Evolutionary conservation across 1,140 invertebrate species (phyloP), one percentile per base, ranked within the genome.

Genomic region (Pissodes strobi): DNA sequence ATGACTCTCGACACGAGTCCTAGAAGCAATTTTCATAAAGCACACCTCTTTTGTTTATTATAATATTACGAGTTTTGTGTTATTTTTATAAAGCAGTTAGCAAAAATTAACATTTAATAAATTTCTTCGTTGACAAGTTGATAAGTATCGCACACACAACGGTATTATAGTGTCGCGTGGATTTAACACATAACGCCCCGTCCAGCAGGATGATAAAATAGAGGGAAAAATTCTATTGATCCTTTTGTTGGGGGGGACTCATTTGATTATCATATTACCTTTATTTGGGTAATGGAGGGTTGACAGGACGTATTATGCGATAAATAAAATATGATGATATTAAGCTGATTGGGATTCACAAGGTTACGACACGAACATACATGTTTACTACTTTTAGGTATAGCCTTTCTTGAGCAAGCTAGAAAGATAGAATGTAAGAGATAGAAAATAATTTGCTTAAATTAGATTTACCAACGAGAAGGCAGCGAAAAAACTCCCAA

Each of bases 31-130:
- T 37, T 37, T n/a, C 13, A 37, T 37, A 9, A n/a, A 37, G 30
- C 30, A 37, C 30, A 37, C 30, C 30, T 37, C 13, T 37, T 37
- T 37, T 10, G 30, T n/a, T 37, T 37, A n/a, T n/a, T 37, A n/a
- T 37, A 37, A 37, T 37, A 37, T n/a, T n/a, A n/a, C n/a, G n/a
- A n/a, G n/a, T n/a, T n/a, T n/a, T n/a, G n/a, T n/a, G n/a, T n/a
- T n/a, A n/a, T n/a, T n/a, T 18, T 8, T 41, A 56, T 56, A 56
- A 56, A 56, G 52, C 38, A 41, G 52, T 56, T 56, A 41, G 37
- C 18, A 13, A 56, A 56, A 56, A 56, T 56, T 39, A 56, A 56
- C 37, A 39, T 56, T 56, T 21, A 56, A 39, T 38, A 56, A 56
- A 56, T 56, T 56, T 56, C 30, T 22, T 21, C 18, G 52, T 41